phyloP scores from a whole-genome alignment of 2,113 vertebrate species.

The Saccopteryx bilineata region DNA sequence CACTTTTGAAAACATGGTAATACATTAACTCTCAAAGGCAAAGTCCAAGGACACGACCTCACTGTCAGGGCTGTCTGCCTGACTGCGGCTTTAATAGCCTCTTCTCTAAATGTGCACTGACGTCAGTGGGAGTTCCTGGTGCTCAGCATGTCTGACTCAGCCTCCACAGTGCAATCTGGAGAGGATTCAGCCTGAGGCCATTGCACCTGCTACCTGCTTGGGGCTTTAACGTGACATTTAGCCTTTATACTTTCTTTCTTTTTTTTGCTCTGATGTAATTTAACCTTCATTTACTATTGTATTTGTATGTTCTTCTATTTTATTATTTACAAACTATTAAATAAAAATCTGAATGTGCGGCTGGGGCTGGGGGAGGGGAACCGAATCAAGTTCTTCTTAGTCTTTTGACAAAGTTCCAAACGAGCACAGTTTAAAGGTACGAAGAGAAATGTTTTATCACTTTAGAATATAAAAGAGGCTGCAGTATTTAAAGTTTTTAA shows the following conservation, averaged over 20 bases:
- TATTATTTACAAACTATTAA: constrained; percentile 30
- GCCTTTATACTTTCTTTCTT: background rate
- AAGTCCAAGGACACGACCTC: constrained; percentile 62
- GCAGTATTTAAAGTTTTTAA: constrained; percentile 9
- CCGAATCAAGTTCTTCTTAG: background rate
- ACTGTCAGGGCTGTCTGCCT: background rate
- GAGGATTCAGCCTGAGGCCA: background rate
- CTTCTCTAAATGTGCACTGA: background rate
- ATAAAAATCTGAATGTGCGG: background rate
- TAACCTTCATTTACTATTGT: constrained; percentile 22
- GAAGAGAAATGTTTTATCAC: background rate
- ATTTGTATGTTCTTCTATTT: constrained; percentile 26
- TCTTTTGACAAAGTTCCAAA: constrained; percentile 11
- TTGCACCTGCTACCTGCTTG: constrained; percentile 35
- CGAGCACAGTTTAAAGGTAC: background rate
- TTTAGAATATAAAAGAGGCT: background rate
- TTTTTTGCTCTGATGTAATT: background rate
- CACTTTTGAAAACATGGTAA: constrained; percentile 8
- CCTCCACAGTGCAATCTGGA: background rate
- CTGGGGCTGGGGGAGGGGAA: background rate
- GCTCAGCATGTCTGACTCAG: background rate
- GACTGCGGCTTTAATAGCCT: background rate
- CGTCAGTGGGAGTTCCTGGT: background rate
- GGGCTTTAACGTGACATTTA: background rate
- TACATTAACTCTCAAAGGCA: constrained; percentile 53